Conservation (phyloP, 2,888 invertebrate genomes). For the Melitaea athalia region DNA sequence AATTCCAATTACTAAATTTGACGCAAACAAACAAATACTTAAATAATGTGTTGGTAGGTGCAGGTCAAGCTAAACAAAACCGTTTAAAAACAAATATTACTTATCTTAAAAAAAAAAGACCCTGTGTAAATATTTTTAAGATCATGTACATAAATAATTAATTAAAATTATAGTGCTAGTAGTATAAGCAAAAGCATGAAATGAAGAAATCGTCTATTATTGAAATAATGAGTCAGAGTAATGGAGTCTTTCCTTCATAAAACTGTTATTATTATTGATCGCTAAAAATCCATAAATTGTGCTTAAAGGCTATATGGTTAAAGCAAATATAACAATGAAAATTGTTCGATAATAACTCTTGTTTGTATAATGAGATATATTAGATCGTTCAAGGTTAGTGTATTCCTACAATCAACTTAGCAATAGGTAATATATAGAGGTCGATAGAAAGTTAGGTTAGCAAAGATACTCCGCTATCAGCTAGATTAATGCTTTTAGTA, state of each 20-base stretch:
- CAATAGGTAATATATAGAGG: constrained; percentile 25
- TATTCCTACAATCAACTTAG: constrained; percentile 8
- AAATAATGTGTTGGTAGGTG: no score
- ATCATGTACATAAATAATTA: background rate
- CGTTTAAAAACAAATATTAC: no score
- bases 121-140: background rate
- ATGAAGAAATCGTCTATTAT: constrained; percentile 11
- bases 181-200: background rate
- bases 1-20: no score
- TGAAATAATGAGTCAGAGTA: constrained; percentile 1
- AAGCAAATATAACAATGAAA: background rate
- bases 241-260: background rate
- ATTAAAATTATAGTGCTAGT: background rate
- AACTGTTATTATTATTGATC: constrained; percentile 11
- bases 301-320: constrained; percentile 8
- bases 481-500: background rate
- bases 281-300: background rate
- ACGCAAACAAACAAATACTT: no score
- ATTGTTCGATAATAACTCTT: background rate
- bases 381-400: constrained; percentile 13
- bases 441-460: constrained; percentile 29
- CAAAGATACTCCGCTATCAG: constrained; percentile 16
- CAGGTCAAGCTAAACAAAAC: no score
- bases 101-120: background rate
- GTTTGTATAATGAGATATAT: constrained; percentile 12